Conservation (phyloP, 2,113 vertebrate genomes). For the Urocolius indicus region DNA sequence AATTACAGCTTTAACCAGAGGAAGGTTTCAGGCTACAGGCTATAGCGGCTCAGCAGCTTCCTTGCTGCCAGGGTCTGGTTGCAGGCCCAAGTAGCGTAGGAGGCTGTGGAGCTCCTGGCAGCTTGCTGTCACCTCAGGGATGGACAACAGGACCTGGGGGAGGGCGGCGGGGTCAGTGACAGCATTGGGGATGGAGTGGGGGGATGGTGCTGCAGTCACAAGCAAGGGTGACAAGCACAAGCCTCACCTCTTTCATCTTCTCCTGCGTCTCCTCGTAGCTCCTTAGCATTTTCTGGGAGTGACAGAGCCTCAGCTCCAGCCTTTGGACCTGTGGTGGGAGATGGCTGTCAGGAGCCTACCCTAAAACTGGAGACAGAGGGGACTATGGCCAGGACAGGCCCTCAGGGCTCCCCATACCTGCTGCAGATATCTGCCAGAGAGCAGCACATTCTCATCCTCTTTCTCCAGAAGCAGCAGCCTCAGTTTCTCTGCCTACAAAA, state of each 20-base stretch:
- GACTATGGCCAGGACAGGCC: background rate
- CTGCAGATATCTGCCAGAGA: slow-evolving; percentile 53
- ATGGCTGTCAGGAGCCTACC: background rate
- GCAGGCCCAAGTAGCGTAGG: slow-evolving; percentile 25
- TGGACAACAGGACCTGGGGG: background rate
- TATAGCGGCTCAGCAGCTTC: background rate
- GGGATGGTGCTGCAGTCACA: background rate
- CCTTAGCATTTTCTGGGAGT: background rate
- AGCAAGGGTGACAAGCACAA: background rate
- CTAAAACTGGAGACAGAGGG: background rate
- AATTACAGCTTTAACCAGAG: background rate
- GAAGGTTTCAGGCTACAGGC: background rate
- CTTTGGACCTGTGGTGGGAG: background rate
- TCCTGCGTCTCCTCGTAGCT: background rate
- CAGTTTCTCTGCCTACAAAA: slow-evolving; percentile 75
- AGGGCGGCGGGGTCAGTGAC: background rate
- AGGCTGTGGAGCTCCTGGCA: slow-evolving; percentile 66
- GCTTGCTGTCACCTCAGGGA: background rate
- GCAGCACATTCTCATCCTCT: slow-evolving; percentile 61
- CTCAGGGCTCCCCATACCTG: slow-evolving; percentile 38
- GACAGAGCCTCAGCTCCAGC: background rate
- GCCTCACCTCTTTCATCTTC: slow-evolving; percentile 49
- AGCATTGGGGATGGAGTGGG: background rate
- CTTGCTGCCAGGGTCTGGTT: background rate
- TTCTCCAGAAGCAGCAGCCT: slow-evolving; percentile 71